Evolutionary conservation across 2,797 vertebrate species (phyloP).

Genomic region (Phoeniculus purpureus): DNA sequence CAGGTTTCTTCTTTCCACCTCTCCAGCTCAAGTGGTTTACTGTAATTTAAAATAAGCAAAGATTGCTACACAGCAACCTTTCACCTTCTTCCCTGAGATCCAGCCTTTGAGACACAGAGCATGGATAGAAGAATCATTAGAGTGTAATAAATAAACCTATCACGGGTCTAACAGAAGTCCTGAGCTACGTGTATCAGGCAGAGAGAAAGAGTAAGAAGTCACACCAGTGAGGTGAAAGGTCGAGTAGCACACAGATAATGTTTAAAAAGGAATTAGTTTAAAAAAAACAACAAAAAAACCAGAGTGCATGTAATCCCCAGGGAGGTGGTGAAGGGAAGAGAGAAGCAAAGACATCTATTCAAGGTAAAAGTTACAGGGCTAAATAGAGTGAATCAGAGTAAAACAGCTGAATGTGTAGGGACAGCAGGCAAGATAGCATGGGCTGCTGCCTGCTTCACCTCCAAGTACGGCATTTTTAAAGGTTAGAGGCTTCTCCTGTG

Average conservation of each 20-base stretch:
- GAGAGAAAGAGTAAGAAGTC: constrained; percentile 32
- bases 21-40: constrained; percentile 26
- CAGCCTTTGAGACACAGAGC: not conserved
- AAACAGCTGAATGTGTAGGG: not conserved
- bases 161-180: constrained; percentile 44
- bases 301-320: not conserved
- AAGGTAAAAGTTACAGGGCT: not conserved
- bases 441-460: not conserved
- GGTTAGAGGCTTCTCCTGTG: not conserved
- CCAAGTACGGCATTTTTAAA: not conserved
- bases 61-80: constrained; percentile 55
- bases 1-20: not conserved
- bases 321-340: not conserved
- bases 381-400: not conserved
- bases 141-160: constrained; percentile 66
- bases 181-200: not conserved
- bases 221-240: not conserved
- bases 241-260: not conserved
- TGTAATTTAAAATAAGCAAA: constrained; percentile 63
- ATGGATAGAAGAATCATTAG: constrained; percentile 43
- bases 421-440: not conserved
- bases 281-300: not conserved
- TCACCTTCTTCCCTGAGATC: constrained; percentile 1
- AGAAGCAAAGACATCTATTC: not conserved
- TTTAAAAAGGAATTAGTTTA: constrained; percentile 40